phyloP scores from a whole-genome alignment of 2,797 vertebrate species.

The Lithobates sylvaticus region DNA sequence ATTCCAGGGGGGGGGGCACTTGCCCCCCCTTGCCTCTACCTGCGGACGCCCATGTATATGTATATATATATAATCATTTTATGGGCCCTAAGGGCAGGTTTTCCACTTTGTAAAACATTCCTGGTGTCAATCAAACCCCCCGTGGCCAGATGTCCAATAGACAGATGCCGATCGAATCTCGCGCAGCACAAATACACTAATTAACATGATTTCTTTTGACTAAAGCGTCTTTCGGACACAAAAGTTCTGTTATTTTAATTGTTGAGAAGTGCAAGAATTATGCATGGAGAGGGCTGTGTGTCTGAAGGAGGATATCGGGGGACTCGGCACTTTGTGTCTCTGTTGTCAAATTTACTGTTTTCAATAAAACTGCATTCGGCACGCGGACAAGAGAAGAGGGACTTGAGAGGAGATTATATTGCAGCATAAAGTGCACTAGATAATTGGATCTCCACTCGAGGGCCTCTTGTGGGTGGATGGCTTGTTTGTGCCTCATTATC shows the following conservation, averaged over 20 bases:
- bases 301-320: not conserved
- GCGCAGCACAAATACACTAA: conserved; percentile 14
- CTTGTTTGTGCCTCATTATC: conserved; percentile 13
- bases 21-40: no score
- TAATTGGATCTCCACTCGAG: conserved; percentile 41
- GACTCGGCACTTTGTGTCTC: conserved; percentile 12
- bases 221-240: not conserved
- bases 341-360: conserved; percentile 40
- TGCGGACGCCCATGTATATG: no score
- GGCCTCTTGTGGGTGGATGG: not conserved
- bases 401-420: conserved; percentile 27
- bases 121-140: not conserved
- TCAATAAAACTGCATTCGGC: conserved; percentile 40
- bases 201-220: not conserved
- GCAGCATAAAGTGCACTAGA: conserved; percentile 13
- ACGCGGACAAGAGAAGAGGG: conserved; percentile 15
- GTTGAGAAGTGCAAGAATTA: not conserved
- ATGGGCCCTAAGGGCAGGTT: no score
- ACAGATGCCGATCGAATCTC: not conserved
- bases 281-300: not conserved
- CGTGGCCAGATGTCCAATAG: conserved; percentile 9
- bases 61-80: no score
- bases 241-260: conserved; percentile 26
- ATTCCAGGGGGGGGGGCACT: no score
- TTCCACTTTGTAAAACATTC: no score